phyloP scores from a whole-genome alignment of 2,888 invertebrate species.

The Troides oblongomaculatus region DNA sequence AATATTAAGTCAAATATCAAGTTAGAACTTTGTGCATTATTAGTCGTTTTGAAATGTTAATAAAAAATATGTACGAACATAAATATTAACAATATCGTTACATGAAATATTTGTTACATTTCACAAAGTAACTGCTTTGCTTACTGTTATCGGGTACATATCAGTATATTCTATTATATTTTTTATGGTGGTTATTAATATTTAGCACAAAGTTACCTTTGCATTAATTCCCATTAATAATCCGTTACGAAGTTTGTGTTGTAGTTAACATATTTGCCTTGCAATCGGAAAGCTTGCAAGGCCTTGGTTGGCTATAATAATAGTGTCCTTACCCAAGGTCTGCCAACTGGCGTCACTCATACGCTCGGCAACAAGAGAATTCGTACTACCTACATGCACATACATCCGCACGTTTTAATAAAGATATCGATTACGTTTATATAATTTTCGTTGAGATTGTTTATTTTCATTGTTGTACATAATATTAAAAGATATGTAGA shows the following conservation, averaged over 20 bases:
- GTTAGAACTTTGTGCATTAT: too few species aligned
- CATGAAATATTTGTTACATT: neutral
- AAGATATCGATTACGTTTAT: neutral
- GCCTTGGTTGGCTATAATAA: conserved; percentile 71
- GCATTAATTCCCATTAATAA: conserved; percentile 19
- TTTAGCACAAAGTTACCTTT: conserved; percentile 7
- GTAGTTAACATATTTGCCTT: conserved; percentile 33
- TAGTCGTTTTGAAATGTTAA: too few species aligned
- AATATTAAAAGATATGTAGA: too few species aligned
- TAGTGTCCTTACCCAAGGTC: conserved; percentile 72
- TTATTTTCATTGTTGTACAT: neutral
- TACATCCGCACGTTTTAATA: conserved; percentile 11
- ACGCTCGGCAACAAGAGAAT: conserved; percentile 65
- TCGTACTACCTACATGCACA: conserved; percentile 27
- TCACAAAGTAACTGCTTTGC: neutral
- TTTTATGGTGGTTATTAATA: conserved; percentile 10
- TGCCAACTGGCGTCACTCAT: conserved; percentile 68
- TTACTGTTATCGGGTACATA: neutral
- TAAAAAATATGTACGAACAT: too few species aligned
- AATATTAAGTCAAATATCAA: too few species aligned
- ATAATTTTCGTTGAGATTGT: neutral
- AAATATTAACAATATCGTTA: neutral
- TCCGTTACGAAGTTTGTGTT: conserved; percentile 8
- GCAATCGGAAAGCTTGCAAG: conserved; percentile 65
- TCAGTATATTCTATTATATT: neutral